Evolutionary conservation across 2,797 vertebrate species (phyloP), one percentile per base, ranked within the genome.

Genomic region (Stomatorhinus walkeri): DNA sequence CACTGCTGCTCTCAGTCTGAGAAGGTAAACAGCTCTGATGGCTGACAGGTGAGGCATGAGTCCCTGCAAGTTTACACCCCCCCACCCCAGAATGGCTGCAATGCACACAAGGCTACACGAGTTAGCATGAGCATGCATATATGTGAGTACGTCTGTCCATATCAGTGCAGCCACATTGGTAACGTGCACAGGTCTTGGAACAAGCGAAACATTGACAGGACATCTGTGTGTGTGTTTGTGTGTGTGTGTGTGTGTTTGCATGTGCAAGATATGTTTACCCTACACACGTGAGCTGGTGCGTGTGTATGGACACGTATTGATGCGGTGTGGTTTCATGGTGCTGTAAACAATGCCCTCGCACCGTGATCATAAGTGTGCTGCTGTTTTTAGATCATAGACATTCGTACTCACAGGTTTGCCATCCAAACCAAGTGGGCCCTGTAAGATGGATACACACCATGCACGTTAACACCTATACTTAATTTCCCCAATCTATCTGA

Each of bases 381-480:
- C 28, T 40, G 2, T 48, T 72, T 51, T 16, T 10, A 72, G 24
- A 87, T 24, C 48, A 72, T 7, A 40, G 19, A 52, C 16, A 72
- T 43, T n/a, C 85, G 81, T 93, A 97, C 98, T 98, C 95, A 99
- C 98, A 61, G 98, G 97, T 93, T 97, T 98, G 90, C 98, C 98
- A 92, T 99, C 98, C 96, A 99, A 94, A 91, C 98, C 98, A 90
- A 99, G 96, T 7, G 98, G 98, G 88, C 98, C 98, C 98, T 99
- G 94, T 87, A 93, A 94, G 14, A 90, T 19, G 40, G 22, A 90
- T 59, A 88, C n/a, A 88, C 8, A 89, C 59, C 85, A 87, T 87
- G 64, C 14, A 48, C 32, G 28, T 87, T 87, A 89, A 43, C 81
- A 87, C 43, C 48, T 85, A 28, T 22, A 68, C 7, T 61, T 85